phyloP scores from a whole-genome alignment of 2,888 invertebrate species.

The Stomorhina lunata region DNA sequence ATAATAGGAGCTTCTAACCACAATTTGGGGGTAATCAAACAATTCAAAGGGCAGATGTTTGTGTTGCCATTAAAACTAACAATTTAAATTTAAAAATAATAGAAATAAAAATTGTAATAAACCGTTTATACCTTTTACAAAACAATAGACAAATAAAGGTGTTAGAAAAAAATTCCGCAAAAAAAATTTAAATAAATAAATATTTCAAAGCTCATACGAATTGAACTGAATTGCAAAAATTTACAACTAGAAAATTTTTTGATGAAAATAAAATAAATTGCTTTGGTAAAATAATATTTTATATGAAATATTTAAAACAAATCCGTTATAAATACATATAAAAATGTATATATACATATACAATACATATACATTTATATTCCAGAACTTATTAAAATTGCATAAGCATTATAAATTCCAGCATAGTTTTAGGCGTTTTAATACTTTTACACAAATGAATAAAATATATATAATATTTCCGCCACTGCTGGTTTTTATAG shows the following conservation, averaged over 20 bases:
- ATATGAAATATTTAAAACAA: constrained; percentile 37
- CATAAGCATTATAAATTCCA: constrained; percentile 47
- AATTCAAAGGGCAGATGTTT: constrained; percentile 12
- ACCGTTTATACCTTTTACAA: constrained; percentile 1
- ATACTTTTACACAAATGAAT: constrained; percentile 26
- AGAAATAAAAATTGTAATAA: neutral
- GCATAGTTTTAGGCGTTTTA: constrained; percentile 57
- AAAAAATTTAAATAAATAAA: constrained; percentile 20
- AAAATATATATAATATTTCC: constrained; percentile 30
- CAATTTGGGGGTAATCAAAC: neutral
- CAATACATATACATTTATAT: no score
- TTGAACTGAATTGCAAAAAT: neutral
- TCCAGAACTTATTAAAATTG: constrained; percentile 42
- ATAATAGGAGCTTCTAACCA: neutral
- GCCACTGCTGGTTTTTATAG: no score
- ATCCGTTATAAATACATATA: constrained; percentile 34
- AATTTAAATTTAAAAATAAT: constrained; percentile 10
- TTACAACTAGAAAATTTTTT: neutral
- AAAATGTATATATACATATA: no score
- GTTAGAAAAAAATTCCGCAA: constrained; percentile 27
- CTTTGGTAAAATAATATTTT: constrained; percentile 17
- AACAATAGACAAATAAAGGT: constrained; percentile 48
- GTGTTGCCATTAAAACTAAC: neutral
- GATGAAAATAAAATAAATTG: constrained; percentile 10
- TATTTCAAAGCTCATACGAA: neutral